Percentiles rank a stretch among this genome's conserved stretches.
phyloP scores from a whole-genome alignment of 2,113 vertebrate species.

The Pithys albifrons region DNA sequence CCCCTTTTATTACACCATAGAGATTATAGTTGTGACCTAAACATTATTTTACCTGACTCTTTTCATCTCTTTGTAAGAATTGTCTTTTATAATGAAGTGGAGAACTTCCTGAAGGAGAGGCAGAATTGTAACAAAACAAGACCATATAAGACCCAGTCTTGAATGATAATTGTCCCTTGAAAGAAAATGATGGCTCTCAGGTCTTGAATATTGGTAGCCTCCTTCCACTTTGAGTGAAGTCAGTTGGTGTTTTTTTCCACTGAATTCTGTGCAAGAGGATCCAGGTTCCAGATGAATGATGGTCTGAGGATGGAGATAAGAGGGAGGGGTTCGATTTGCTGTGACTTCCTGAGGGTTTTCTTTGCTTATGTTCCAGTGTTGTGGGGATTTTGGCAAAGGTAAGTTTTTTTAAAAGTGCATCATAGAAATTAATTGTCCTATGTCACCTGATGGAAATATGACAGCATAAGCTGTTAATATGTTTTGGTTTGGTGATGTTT shows the following conservation, averaged over 20 bases:
- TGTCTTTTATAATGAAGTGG: background rate
- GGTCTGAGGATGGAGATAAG: background rate
- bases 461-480: background rate
- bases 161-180: background rate
- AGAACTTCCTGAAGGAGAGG: background rate
- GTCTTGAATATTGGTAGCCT: background rate
- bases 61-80: background rate
- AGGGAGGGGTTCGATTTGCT: background rate
- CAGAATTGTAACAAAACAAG: background rate
- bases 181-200: background rate
- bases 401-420: background rate
- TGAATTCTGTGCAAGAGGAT: background rate
- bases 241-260: background rate
- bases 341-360: background rate
- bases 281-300: background rate
- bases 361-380: background rate
- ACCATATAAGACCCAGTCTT: background rate
- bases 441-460: background rate
- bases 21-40: background rate
- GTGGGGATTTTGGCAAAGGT: background rate
- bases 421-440: background rate
- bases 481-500: rapidly evolving
- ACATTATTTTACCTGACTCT: background rate
- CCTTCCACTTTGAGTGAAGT: background rate
- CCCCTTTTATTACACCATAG: background rate